A percentile compares a stretch with the other conserved stretches of the same genome.
Conservation (phyloP, 1,140 invertebrate species). For the Pseudachorutes palmiensis region DNA sequence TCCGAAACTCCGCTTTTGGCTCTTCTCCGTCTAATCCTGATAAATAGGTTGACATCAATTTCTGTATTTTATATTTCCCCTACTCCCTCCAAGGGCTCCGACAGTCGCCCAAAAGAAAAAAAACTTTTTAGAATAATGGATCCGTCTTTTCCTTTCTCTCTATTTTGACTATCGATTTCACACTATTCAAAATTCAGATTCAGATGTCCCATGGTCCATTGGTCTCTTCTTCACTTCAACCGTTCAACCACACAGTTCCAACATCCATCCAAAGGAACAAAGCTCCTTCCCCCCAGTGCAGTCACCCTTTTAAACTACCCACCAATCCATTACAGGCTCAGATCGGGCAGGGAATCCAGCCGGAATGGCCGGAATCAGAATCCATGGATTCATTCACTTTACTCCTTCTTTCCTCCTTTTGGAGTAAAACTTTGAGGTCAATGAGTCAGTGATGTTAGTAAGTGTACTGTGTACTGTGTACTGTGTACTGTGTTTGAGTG, state of each 20-base stretch:
- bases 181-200: constrained; percentile 29
- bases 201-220: constrained; percentile 22
- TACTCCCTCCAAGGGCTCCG: not conserved
- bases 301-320: no score
- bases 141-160: constrained; percentile 13
- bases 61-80: constrained; percentile 30
- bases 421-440: no score
- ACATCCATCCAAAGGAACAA: not conserved
- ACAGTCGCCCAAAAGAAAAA: constrained; percentile 18
- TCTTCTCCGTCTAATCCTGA: constrained; percentile 37
- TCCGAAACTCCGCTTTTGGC: constrained; percentile 16
- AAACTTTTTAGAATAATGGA: not conserved
- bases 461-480: no score
- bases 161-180: constrained; percentile 38
- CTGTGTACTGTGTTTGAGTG: no score
- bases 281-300: no score
- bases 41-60: constrained; percentile 40
- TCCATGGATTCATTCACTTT: no score
- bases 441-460: no score
- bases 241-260: constrained; percentile 6
- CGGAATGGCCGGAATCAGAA: not conserved
- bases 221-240: constrained; percentile 13
- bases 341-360: no score
- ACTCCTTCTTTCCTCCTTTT: constrained; percentile 7
- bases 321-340: no score